Conservation (phyloP, 2,113 vertebrate species). For the Prinia subflava region DNA sequence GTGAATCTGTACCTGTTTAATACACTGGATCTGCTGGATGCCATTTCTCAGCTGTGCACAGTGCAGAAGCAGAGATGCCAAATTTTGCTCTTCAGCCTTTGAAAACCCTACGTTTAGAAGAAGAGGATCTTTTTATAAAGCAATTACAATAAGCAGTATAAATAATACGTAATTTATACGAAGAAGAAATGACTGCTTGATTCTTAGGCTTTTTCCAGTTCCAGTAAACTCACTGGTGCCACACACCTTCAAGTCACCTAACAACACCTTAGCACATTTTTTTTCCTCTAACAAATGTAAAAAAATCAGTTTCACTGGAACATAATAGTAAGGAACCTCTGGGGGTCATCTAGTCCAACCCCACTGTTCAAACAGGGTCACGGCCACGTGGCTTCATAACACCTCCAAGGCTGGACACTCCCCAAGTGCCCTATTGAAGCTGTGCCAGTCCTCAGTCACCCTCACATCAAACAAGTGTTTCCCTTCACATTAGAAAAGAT, state of each 20-base stretch:
- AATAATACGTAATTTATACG: not conserved
- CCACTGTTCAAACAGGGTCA: not conserved
- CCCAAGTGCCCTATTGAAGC: accelerated
- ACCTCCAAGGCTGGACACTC: not conserved
- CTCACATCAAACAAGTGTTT: not conserved
- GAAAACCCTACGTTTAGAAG: constrained; percentile 69
- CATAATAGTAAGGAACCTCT: not conserved
- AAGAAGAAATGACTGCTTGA: not conserved
- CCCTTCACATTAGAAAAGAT: not conserved
- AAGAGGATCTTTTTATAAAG: not conserved
- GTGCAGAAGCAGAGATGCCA: constrained; percentile 80
- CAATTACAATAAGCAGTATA: not conserved
- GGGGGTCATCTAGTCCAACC: not conserved
- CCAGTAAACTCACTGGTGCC: not conserved
- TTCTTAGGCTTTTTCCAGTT: not conserved
- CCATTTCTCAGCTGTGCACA: constrained; percentile 81
- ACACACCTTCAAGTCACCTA: not conserved
- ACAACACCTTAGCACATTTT: not conserved
- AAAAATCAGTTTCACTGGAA: not conserved
- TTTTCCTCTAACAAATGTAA: not conserved
- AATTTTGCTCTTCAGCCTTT: constrained; percentile 67
- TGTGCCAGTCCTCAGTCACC: not conserved
- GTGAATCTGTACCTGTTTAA: constrained; percentile 82
- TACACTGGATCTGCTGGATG: constrained; percentile 86
- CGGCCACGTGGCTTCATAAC: not conserved